Conservation (phyloP, 1,140 invertebrate species). For the Triops longicaudatus region DNA sequence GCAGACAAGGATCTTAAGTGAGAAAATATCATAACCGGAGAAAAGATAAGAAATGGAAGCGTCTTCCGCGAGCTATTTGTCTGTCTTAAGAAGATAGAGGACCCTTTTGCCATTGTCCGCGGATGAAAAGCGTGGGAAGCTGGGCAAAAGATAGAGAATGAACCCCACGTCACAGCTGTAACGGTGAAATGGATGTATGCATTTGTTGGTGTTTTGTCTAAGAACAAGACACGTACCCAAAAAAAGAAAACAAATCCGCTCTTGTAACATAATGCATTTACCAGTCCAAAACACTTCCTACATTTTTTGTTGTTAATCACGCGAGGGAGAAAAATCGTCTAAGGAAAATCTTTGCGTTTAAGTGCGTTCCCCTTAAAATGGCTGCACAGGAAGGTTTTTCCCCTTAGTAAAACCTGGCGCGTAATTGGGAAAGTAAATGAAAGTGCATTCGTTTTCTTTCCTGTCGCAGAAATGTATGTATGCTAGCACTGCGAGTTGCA, state of each 20-base stretch:
- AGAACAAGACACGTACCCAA: neutral
- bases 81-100: neutral
- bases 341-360: too few relatives aligned
- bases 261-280: neutral
- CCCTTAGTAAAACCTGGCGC: too few relatives aligned
- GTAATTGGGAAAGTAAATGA: too few relatives aligned
- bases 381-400: too few relatives aligned
- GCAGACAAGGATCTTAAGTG: neutral
- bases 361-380: too few relatives aligned
- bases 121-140: constrained; percentile 6
- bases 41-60: neutral
- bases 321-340: too few relatives aligned
- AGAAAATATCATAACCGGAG: neutral
- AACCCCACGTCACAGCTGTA: neutral
- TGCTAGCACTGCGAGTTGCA: too few relatives aligned
- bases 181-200: neutral
- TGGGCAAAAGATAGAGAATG: neutral
- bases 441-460: too few relatives aligned
- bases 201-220: neutral
- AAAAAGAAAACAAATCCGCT: too few relatives aligned
- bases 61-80: neutral
- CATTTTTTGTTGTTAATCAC: neutral
- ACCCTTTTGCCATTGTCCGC: neutral
- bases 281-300: neutral
- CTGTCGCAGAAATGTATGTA: too few relatives aligned